Conservation (phyloP, 1,140 invertebrate genomes). For the Armadillidium nasatum region DNA sequence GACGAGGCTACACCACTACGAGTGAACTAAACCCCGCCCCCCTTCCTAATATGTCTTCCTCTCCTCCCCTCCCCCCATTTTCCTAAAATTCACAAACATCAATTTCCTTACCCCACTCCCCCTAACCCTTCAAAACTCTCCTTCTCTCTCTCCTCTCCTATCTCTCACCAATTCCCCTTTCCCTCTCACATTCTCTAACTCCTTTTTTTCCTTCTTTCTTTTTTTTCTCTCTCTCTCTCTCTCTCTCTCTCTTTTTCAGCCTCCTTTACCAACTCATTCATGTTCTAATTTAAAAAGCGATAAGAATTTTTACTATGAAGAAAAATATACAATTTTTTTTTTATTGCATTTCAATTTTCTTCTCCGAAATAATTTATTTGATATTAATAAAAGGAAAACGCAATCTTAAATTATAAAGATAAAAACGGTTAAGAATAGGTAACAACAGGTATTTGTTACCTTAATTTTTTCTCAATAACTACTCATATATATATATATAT, state of each 20-base stretch:
- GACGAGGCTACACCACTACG: not conserved
- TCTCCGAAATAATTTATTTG: too few species aligned
- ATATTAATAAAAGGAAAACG: too few species aligned
- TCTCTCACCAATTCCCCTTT: not conserved
- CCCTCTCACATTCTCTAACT: not conserved
- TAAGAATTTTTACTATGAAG: too few species aligned
- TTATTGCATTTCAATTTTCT: too few species aligned
- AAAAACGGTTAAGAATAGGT: too few species aligned
- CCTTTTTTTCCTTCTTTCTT: too few species aligned
- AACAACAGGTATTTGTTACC: not conserved
- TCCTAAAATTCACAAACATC: too few species aligned
- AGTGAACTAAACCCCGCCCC: not conserved
- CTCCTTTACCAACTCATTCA: not conserved
- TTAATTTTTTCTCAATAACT: not conserved
- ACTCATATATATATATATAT: too few species aligned
- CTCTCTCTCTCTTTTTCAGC: not conserved
- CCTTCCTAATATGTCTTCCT: not conserved
- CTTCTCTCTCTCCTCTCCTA: not conserved
- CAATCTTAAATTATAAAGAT: too few species aligned
- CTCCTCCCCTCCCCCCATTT: not conserved
- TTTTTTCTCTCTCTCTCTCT: not conserved
- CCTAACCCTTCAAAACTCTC: too few species aligned
- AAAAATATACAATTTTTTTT: too few species aligned
- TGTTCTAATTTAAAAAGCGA: not conserved
- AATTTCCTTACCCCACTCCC: too few species aligned